Evolutionary conservation across 2,113 vertebrate species (phyloP), one percentile per base, ranked within the genome.

Genomic region (Leptocoma aspasia): DNA sequence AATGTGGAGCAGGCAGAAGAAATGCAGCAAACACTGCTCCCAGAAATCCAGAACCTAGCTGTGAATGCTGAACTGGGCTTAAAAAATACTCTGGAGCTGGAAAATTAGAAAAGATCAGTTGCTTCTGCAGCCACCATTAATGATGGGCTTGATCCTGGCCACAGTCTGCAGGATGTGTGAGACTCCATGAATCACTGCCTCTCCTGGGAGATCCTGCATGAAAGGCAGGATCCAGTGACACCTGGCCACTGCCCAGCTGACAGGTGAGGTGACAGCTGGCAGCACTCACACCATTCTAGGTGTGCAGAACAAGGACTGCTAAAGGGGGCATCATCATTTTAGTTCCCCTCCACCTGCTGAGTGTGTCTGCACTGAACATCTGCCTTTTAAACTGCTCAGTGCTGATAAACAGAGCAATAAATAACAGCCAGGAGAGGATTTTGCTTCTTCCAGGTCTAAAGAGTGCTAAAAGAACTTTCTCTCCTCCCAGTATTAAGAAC

Each of bases 1-100:
- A 93, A 80, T n/a, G 63, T 90, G 82, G 47, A 95, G 60, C 47
- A 81, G 80, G 35, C 69, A 92, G 78, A 91, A 89, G 84, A 75
- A 87, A 69, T 5, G 20, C 13, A 79, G 66, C 64, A 53, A 89
- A 60, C 14, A 5, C 39, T 35, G 49, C 26, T 30, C 64, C 28
- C 12, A 76, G 70, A 84, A 89, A 81, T 33, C n/a, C 64, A 92
- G 68, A 90, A 71, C 47, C 73, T 22, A 23, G n/a, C 78, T 87
- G 54, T 15, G 39, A 77, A 71, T 1, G 1, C 17, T 71, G 2
- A 63, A 33, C 10, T 63, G 27, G 16, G 21, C n/a, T 77, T 37
- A 42, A 69, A 49, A 82, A 82, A 57, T 14, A 26, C 7, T 21
- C n/a, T 57, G 53, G 33, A 65, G 49, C 12, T 68, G 57, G 13